phyloP scores from a whole-genome alignment of 2,888 invertebrate genomes.

The Drosophila prostipennis region DNA sequence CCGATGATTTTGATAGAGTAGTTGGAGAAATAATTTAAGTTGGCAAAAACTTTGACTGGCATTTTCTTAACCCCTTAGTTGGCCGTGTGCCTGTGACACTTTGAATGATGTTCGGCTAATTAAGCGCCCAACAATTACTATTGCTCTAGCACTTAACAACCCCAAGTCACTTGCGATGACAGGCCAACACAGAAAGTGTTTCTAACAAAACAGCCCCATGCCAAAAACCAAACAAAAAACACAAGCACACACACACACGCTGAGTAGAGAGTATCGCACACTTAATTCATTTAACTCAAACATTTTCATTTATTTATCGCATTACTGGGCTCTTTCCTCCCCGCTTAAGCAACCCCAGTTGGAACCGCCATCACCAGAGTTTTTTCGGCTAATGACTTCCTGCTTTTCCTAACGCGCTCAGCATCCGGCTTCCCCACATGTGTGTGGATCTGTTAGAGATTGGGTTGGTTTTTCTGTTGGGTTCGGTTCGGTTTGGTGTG shows the following conservation, averaged over 20 bases:
- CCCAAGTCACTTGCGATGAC: constrained; percentile 66
- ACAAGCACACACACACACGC: neutral
- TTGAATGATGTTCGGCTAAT: constrained; percentile 75
- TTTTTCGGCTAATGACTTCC: constrained; percentile 75
- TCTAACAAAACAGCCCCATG: constrained; percentile 64
- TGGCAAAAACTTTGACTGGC: constrained; percentile 19
- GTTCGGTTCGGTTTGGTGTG: neutral
- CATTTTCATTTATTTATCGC: constrained; percentile 81
- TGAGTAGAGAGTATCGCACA: constrained; percentile 60
- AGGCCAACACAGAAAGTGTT: constrained; percentile 74
- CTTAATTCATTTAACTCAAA: constrained; percentile 80
- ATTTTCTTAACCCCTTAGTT: constrained; percentile 22
- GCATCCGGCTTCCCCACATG: constrained; percentile 56
- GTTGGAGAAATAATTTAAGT: constrained; percentile 2
- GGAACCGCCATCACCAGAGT: constrained; percentile 40
- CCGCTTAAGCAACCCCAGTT: constrained; percentile 25
- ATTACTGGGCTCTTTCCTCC: constrained; percentile 51
- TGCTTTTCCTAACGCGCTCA: constrained; percentile 70
- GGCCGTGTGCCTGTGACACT: constrained; percentile 55
- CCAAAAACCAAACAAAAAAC: constrained; percentile 20
- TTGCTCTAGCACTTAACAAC: constrained; percentile 36
- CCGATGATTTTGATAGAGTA: neutral
- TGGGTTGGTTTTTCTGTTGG: constrained; percentile 1
- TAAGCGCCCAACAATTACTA: constrained; percentile 63
- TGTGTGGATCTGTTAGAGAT: constrained; percentile 18